Percentiles rank a stretch among this genome's conserved stretches.
These are phyloP conservation scores for Dipodomys merriami DNA, from an alignment of 2,113 vertebrate species.

Conservation along the genomic window DNA sequence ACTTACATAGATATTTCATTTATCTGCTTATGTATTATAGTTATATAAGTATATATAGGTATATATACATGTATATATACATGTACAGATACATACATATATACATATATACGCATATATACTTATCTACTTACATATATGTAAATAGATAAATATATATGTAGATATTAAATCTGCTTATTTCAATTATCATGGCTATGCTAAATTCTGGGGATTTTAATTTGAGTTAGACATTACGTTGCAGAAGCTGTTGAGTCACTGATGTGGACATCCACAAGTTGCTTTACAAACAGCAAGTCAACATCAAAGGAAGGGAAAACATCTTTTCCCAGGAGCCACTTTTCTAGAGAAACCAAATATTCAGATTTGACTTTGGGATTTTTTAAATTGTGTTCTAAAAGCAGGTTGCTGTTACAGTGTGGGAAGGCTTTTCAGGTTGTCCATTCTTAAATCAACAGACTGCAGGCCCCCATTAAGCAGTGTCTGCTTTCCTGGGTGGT, in stretches of 20 bases:
- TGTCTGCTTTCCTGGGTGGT: conserved; percentile 75
- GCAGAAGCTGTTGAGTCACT: not conserved
- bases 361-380: conserved; percentile 26
- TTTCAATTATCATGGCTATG: not conserved
- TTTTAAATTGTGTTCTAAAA: not conserved
- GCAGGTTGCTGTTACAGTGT: not conserved
- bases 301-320: not conserved
- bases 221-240: not conserved
- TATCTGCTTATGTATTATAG: too few species aligned
- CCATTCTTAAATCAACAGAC: conserved; percentile 19
- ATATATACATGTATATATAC: too few species aligned
- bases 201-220: not conserved
- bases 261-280: not conserved
- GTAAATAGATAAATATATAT: too few species aligned
- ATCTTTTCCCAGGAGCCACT: not conserved
- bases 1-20: too few species aligned
- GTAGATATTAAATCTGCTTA: not conserved
- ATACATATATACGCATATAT: too few species aligned
- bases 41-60: too few species aligned
- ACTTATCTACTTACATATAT: too few species aligned
- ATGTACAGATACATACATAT: too few species aligned
- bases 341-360: not conserved
- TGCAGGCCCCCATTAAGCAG: not conserved
- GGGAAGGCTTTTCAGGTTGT: not conserved
- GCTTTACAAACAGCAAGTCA: not conserved